Percentiles rank a stretch among this genome's conserved stretches.
These are phyloP conservation scores for Cyrtorhinus lividipennis DNA, from an alignment of 1,140 invertebrate species.

Conservation along the genomic window DNA sequence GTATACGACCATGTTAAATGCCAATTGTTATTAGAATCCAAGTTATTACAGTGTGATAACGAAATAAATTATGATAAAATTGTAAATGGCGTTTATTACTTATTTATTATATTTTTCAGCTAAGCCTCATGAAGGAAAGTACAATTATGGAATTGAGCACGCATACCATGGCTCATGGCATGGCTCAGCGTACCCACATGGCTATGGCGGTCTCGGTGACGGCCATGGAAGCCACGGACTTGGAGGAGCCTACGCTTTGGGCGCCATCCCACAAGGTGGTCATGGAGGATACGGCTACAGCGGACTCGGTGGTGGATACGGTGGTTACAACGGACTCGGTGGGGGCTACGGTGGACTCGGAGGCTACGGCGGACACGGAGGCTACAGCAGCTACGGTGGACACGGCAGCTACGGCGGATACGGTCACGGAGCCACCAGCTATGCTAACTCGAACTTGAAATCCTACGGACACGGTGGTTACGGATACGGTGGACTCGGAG, in stretches of 20 bases:
- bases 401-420: neutral
- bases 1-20: no score
- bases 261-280: neutral
- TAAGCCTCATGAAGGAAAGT: conserved; percentile 16
- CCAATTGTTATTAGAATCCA: no score
- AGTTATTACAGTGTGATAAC: no score
- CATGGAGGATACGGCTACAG: conserved; percentile 4
- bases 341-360: neutral
- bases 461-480: conserved; percentile 3
- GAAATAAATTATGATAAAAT: no score
- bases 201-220: conserved; percentile 17
- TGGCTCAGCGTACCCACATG: conserved; percentile 12
- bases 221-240: conserved; percentile 17
- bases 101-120: conserved; percentile 3
- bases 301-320: neutral
- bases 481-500: neutral
- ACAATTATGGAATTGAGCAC: conserved; percentile 13
- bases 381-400: neutral
- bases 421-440: conserved; percentile 1
- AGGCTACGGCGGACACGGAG: conserved; percentile 5
- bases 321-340: neutral
- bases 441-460: neutral
- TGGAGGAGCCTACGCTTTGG: conserved; percentile 12
- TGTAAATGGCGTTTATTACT: no score
- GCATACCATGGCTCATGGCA: conserved; percentile 6